phyloP scores from a whole-genome alignment of 1,140 invertebrate species.

The Zaprionus gabonicus region DNA sequence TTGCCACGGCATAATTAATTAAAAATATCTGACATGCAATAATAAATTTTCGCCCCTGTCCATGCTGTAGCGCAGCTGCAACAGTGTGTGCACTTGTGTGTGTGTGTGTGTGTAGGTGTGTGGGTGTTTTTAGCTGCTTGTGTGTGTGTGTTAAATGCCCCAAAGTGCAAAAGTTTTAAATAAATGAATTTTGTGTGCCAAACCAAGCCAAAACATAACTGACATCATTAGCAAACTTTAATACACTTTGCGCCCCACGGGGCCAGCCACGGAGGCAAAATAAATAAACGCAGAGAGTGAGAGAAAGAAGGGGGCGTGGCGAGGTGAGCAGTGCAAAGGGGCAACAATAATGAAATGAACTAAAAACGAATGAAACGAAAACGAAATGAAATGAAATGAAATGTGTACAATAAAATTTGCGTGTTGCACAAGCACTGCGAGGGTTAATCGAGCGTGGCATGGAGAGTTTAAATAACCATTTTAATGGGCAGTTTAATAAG shows the following conservation, averaged over 20 bases:
- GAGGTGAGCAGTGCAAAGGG: neutral
- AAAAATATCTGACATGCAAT: slow-evolving; percentile 78
- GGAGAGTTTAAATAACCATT: neutral
- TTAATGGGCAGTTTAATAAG: neutral
- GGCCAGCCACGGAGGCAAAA: slow-evolving; percentile 31
- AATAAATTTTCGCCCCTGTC: slow-evolving; percentile 63
- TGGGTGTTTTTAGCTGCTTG: neutral
- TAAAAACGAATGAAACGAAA: slow-evolving; percentile 33
- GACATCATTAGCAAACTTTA: slow-evolving; percentile 81
- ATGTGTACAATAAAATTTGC: slow-evolving; percentile 1
- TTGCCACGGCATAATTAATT: slow-evolving; percentile 77
- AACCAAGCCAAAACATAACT: slow-evolving; percentile 65
- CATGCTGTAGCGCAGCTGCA: neutral
- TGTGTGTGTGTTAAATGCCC: slow-evolving; percentile 35
- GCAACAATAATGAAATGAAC: slow-evolving; percentile 35
- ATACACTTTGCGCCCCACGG: slow-evolving; percentile 58
- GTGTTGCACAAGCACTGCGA: neutral
- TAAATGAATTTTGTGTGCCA: slow-evolving; percentile 65
- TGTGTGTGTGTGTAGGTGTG: slow-evolving; percentile 12
- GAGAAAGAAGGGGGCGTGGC: neutral
- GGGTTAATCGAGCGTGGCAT: neutral
- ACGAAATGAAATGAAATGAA: slow-evolving; percentile 23
- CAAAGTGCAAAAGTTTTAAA: slow-evolving; percentile 67
- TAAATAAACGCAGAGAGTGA: slow-evolving; percentile 25
- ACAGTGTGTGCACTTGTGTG: slow-evolving; percentile 2